A percentile compares a stretch with the other conserved stretches of the same genome.
phyloP scores from a whole-genome alignment of 2,888 invertebrate species.

The Resseliella maxima region DNA sequence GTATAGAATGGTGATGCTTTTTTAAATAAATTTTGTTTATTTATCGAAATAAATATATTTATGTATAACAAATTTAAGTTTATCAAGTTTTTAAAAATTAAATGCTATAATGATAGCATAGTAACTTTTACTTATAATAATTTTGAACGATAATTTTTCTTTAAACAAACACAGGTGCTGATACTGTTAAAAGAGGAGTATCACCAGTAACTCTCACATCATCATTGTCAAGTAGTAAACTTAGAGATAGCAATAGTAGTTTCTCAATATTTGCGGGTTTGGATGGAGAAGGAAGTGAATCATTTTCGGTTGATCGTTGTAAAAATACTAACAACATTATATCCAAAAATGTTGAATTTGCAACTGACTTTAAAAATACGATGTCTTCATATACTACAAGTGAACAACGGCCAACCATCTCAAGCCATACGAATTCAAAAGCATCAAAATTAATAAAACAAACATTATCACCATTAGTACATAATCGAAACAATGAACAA shows the following conservation, averaged over 20 bases:
- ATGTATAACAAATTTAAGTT: no score
- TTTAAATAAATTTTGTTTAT: no score
- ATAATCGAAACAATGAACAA: slow-evolving; percentile 57
- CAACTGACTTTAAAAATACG: slow-evolving; percentile 56
- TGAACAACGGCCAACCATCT: not conserved
- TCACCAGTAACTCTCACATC: slow-evolving; percentile 63
- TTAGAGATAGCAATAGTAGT: slow-evolving; percentile 66
- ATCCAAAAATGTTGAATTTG: slow-evolving; percentile 58
- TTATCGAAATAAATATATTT: no score
- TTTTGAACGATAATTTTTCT: no score
- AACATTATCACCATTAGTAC: slow-evolving; percentile 63
- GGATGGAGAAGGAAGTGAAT: slow-evolving; percentile 18
- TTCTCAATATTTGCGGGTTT: slow-evolving; percentile 64
- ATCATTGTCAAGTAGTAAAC: slow-evolving; percentile 65
- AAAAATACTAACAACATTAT: slow-evolving; percentile 56
- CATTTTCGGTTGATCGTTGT: not conserved
- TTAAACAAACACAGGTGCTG: slow-evolving; percentile 64
- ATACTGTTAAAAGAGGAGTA: slow-evolving; percentile 68
- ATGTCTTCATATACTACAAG: slow-evolving; percentile 54
- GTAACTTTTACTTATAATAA: no score
- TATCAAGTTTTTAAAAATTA: no score
- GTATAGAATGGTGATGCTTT: no score
- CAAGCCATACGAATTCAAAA: slow-evolving; percentile 59
- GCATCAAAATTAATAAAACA: slow-evolving; percentile 60
- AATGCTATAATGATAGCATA: no score